Evolutionary conservation across 30 jellyfish, hydroid and myxozoan genomes (phyloP).

Genomic region (Cassiopea xamachana): DNA sequence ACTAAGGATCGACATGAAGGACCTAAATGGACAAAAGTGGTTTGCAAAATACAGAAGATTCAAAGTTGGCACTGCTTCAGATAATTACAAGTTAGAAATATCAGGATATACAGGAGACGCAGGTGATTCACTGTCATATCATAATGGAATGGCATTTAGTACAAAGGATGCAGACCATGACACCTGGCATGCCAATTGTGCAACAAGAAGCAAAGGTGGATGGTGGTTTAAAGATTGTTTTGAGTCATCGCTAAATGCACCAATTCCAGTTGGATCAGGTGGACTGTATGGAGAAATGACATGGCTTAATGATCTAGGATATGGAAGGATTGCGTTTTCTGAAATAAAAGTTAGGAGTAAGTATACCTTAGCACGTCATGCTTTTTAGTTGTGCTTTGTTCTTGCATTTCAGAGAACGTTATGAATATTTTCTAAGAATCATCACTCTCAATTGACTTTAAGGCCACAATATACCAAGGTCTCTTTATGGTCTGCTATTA

Average conservation of each 20-base stretch:
- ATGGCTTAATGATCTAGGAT: neutral
- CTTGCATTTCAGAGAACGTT: no score
- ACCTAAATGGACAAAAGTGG: neutral
- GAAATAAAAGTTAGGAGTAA: neutral
- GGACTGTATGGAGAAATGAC: neutral
- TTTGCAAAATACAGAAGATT: neutral
- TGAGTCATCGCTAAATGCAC: neutral
- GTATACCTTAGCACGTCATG: no score
- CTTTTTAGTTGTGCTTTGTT: no score
- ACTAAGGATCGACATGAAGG: conserved; percentile 7
- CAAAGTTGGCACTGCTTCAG: neutral
- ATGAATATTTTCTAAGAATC: no score
- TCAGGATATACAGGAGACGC: no score
- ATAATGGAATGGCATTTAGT: neutral
- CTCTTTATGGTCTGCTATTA: no score
- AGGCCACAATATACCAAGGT: no score
- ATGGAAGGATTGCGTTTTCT: neutral
- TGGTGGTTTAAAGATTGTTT: conserved; percentile 36
- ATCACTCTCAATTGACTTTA: no score
- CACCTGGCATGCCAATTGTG: neutral
- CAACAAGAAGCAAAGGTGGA: neutral
- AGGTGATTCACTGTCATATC: neutral
- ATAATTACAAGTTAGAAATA: neutral
- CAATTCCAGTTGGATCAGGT: neutral
- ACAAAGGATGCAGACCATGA: conserved; percentile 27